Percentiles rank a stretch among this genome's conserved stretches.
Evolutionary conservation across 2,888 invertebrate species (phyloP).

Genomic region (Emesis furor): DNA sequence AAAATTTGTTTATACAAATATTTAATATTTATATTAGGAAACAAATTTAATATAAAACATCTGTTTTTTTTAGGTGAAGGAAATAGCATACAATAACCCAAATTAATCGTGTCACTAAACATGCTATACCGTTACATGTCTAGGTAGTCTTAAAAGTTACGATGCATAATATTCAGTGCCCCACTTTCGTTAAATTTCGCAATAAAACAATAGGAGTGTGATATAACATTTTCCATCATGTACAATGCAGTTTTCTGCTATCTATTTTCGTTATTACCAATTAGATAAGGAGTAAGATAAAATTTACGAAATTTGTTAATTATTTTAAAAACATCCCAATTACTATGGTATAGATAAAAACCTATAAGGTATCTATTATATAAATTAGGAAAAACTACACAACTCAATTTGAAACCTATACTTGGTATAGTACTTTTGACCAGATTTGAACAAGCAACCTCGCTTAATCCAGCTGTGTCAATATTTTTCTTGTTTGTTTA

Average conservation of each 20-base stretch:
- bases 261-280: neutral
- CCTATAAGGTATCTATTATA: too few species aligned
- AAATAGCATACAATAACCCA: neutral
- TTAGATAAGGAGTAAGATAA: too few species aligned
- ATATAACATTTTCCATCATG: conserved; percentile 74
- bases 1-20: neutral
- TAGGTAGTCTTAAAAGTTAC: neutral
- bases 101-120: neutral
- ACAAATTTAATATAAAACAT: neutral
- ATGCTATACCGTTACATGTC: conserved; percentile 9
- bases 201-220: conserved; percentile 66
- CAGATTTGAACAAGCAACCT: too few species aligned
- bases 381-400: too few species aligned
- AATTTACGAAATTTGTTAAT: too few species aligned
- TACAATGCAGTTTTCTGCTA: conserved; percentile 14
- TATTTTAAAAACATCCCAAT: too few species aligned
- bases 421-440: too few species aligned
- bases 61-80: neutral
- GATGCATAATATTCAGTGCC: conserved; percentile 68
- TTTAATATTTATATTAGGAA: neutral
- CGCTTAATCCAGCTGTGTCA: too few species aligned
- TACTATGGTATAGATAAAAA: too few species aligned
- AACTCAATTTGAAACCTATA: too few species aligned
- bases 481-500: too few species aligned
- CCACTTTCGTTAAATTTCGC: conserved; percentile 81